These are phyloP conservation scores for Allygus modestus DNA, from an alignment of 2,888 invertebrate species.

Conservation along the genomic window DNA sequence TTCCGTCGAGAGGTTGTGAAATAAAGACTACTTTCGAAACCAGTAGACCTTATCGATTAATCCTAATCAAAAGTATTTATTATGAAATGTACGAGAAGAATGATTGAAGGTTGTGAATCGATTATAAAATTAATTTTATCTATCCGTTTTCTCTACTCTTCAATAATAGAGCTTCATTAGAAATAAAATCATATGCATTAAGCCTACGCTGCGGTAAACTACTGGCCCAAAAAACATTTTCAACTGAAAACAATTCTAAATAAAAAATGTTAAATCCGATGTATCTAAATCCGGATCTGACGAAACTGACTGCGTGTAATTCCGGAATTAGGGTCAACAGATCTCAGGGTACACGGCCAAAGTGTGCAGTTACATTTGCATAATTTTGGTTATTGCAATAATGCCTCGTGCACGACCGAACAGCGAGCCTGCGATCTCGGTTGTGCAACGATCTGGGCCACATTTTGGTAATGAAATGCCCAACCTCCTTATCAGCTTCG, in stretches of 20 bases:
- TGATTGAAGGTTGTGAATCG: background rate
- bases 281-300: constrained; percentile 5
- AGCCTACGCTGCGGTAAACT: background rate
- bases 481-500: constrained; percentile 23
- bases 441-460: constrained; percentile 26
- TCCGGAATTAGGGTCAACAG: constrained; percentile 42
- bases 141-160: background rate
- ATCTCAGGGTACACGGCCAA: background rate
- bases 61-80: background rate
- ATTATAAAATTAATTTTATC: background rate
- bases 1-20: constrained; percentile 8
- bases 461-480: constrained; percentile 45
- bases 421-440: background rate
- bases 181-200: background rate
- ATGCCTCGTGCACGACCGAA: constrained; percentile 33
- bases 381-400: constrained; percentile 55
- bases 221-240: background rate
- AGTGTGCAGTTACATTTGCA: constrained; percentile 47
- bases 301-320: constrained; percentile 12
- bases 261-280: background rate
- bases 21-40: constrained; percentile 9
- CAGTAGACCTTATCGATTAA: background rate
- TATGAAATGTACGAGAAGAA: background rate
- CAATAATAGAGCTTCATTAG: background rate
- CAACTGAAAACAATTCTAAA: background rate